Evolutionary conservation across 2,113 vertebrate genomes (phyloP).

Genomic region (Spermophilus dauricus): DNA sequence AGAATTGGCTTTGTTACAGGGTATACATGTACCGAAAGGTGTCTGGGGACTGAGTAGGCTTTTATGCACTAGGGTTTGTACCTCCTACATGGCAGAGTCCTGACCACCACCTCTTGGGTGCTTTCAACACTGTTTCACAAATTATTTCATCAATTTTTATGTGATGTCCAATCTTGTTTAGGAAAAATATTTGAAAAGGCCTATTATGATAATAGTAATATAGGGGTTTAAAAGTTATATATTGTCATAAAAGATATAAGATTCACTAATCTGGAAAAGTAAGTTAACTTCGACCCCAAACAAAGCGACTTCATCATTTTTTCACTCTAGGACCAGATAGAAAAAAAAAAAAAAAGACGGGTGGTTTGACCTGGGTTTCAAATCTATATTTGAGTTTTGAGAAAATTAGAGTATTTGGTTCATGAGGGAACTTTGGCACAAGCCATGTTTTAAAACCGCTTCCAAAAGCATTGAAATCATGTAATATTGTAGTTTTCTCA

Average conservation of each 20-base stretch:
- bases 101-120: background rate
- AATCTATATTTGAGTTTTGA: background rate
- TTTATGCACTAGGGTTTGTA: background rate
- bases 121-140: background rate
- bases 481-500: slow-evolving; percentile 35
- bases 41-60: background rate
- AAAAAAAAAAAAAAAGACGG: background rate
- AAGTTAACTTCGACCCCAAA: background rate
- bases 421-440: slow-evolving; percentile 37
- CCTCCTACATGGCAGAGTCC: background rate
- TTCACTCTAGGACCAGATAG: background rate
- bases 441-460: background rate
- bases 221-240: background rate
- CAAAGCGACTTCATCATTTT: background rate
- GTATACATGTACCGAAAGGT: background rate
- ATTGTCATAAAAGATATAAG: background rate
- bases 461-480: slow-evolving; percentile 25
- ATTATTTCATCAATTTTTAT: slow-evolving; percentile 21
- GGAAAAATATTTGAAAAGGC: background rate
- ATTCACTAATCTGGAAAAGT: background rate
- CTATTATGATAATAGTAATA: background rate
- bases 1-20: background rate
- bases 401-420: slow-evolving; percentile 39
- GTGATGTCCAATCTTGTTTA: slow-evolving; percentile 23
- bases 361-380: background rate